Evolutionary conservation across 2,797 vertebrate species (phyloP).

Genomic region (Sebastes nivosus): DNA sequence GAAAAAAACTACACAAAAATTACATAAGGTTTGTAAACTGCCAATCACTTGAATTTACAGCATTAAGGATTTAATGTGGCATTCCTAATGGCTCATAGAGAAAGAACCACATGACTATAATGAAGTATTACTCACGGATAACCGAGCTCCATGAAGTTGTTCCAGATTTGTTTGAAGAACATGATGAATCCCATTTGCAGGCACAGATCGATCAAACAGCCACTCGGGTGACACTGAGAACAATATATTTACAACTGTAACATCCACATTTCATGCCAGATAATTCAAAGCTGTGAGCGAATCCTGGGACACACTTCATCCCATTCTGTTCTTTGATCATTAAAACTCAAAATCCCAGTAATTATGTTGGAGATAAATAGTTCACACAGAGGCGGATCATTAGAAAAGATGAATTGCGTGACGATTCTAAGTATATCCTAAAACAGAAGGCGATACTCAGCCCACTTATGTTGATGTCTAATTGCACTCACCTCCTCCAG

Average conservation of each 20-base stretch:
- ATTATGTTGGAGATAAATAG: slow-evolving; percentile 42
- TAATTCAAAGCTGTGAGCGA: slow-evolving; percentile 22
- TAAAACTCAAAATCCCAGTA: slow-evolving; percentile 32
- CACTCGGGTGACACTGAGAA: slow-evolving; percentile 95
- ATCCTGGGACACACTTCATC: slow-evolving; percentile 17
- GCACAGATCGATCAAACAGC: slow-evolving; percentile 98
- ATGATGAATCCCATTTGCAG: slow-evolving; percentile 99
- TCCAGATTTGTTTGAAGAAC: slow-evolving; percentile 99
- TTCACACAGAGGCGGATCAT: slow-evolving; percentile 25
- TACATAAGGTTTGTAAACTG: slow-evolving; percentile 13
- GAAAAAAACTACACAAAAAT: slow-evolving; percentile 8
- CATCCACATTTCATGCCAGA: slow-evolving; percentile 36
- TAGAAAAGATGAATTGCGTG: slow-evolving; percentile 27
- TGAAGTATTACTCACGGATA: slow-evolving; percentile 69
- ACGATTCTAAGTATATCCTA: slow-evolving; percentile 29
- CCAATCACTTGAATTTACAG: slow-evolving; percentile 18
- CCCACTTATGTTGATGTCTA: slow-evolving; percentile 26
- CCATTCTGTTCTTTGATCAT: slow-evolving; percentile 38
- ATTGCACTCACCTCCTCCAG: slow-evolving; percentile 93
- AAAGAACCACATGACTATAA: slow-evolving; percentile 4
- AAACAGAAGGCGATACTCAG: slow-evolving; percentile 27
- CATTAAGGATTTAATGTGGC: background rate
- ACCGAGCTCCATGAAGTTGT: slow-evolving; percentile 99
- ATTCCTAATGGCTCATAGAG: slow-evolving; percentile 17
- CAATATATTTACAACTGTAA: slow-evolving; percentile 22